Conservation (phyloP, 2,113 vertebrate species). For the Cinclus cinclus region DNA sequence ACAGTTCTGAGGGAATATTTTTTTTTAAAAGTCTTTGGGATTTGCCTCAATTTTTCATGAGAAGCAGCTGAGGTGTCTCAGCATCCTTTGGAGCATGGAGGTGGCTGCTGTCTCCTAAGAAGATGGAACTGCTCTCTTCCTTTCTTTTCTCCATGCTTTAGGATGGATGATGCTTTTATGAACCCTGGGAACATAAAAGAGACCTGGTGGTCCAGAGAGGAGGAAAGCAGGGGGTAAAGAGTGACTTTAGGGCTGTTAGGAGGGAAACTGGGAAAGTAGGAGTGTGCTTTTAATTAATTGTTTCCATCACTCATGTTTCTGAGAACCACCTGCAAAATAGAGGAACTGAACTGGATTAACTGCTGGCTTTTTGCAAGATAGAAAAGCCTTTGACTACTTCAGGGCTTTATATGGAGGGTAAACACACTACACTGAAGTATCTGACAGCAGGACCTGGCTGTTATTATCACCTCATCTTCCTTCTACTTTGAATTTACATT, state of each 20-base stretch:
- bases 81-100: neutral
- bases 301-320: neutral
- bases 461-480: neutral
- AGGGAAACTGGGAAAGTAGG: neutral
- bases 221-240: neutral
- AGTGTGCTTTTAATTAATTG: neutral
- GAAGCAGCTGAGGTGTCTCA: neutral
- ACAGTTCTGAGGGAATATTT: neutral
- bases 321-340: neutral
- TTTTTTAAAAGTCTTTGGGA: neutral
- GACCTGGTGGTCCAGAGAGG: neutral
- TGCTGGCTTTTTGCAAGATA: neutral
- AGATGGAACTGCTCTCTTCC: neutral
- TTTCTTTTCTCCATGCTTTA: neutral
- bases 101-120: neutral
- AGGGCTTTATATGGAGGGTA: neutral
- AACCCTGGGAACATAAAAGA: neutral
- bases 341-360: neutral
- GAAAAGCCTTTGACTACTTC: neutral
- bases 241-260: neutral
- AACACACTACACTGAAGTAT: neutral
- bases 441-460: slow-evolving; percentile 10
- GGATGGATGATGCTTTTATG: neutral
- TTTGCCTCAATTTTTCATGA: neutral
- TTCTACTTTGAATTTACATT: slow-evolving; percentile 9